These are phyloP conservation scores for Haliclystus octoradiatus DNA, from an alignment of 30 jellyfish, hydroid and myxozoan genomes.

Conservation along the genomic window DNA sequence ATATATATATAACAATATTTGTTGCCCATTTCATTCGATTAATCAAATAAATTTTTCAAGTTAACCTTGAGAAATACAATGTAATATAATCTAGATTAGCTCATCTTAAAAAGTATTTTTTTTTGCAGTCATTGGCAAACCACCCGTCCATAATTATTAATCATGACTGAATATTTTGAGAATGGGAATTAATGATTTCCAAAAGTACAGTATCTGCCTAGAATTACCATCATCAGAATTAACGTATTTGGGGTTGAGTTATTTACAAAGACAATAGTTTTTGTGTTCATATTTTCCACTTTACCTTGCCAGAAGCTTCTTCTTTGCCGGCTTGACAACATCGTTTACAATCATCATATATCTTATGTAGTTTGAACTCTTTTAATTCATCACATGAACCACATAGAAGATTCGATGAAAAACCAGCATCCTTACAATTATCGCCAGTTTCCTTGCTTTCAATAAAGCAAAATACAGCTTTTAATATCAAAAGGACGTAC, in stretches of 20 bases:
- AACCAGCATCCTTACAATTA: constrained; percentile 68
- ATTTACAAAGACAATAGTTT: too few relatives aligned
- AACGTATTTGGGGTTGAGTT: too few relatives aligned
- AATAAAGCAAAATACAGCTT: neutral
- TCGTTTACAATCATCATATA: constrained; percentile 51
- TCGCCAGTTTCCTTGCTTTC: constrained; percentile 50
- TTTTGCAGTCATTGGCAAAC: too few relatives aligned
- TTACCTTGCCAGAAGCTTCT: constrained; percentile 65
- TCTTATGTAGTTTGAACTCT: constrained; percentile 48
- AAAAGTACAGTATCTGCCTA: too few relatives aligned
- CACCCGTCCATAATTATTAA: too few relatives aligned
- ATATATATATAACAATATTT: too few relatives aligned
- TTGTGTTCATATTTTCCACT: too few relatives aligned
- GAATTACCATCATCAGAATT: too few relatives aligned
- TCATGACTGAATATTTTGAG: too few relatives aligned
- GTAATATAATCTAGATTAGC: neutral
- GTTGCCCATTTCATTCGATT: too few relatives aligned
- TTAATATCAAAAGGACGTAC: neutral
- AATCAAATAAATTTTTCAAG: too few relatives aligned
- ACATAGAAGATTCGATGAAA: constrained; percentile 69
- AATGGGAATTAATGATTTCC: too few relatives aligned
- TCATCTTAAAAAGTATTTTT: neutral
- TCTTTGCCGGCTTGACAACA: constrained; percentile 84
- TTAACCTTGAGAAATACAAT: neutral
- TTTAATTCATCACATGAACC: constrained; percentile 79